Conservation (phyloP, 1,140 invertebrate species). For the Condylostylus longicornis region DNA sequence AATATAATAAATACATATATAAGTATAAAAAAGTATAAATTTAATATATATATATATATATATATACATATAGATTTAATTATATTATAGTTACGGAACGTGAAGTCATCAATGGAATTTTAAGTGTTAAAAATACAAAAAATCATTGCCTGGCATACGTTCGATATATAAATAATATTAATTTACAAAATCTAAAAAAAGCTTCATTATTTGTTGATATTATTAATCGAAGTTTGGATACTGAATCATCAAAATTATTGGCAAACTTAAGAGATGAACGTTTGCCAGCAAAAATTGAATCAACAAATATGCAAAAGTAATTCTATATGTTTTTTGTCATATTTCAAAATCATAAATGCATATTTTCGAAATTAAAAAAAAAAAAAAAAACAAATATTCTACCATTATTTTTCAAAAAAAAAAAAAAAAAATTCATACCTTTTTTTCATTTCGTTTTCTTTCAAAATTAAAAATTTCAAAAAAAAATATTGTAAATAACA, state of each 20-base stretch:
- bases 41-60: no score
- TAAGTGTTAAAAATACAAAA: conserved; percentile 88
- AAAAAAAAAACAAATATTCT: no score
- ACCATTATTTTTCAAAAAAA: background rate
- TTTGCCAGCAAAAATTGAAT: conserved; percentile 73
- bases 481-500: no score
- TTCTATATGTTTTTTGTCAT: no score
- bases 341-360: no score
- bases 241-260: conserved; percentile 80
- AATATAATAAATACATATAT: no score
- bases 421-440: no score
- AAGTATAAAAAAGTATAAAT: no score
- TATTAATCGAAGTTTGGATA: conserved; percentile 79
- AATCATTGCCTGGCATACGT: conserved; percentile 94
- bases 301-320: conserved; percentile 73
- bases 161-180: conserved; percentile 94
- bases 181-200: conserved; percentile 85
- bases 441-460: no score
- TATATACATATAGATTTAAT: background rate
- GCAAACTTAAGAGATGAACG: conserved; percentile 79
- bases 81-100: conserved; percentile 76
- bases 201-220: conserved; percentile 92
- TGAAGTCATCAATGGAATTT: conserved; percentile 88
- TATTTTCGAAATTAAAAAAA: no score
- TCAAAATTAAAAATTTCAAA: no score